Evolutionary conservation across 2,888 invertebrate genomes (phyloP), one percentile per base, ranked within the genome.

Genomic region (Phytoseiulus persimilis): DNA sequence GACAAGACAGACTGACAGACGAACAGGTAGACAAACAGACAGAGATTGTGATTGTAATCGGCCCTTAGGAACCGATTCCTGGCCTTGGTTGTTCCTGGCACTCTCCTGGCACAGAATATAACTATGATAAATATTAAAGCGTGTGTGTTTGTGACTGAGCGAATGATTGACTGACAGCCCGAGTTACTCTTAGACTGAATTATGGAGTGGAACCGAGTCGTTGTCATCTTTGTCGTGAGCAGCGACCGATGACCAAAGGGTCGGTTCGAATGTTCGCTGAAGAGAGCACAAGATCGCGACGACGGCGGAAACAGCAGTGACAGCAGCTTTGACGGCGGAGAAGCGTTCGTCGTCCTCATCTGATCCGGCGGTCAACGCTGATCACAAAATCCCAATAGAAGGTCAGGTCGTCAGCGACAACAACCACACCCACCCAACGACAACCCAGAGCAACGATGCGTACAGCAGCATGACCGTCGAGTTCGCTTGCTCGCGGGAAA

Each of bases 41-140:
- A 65, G 65, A 65, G 65, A 65, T 65, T 65, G 65, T 65, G 65
- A 65, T 65, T 28, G 65, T 65, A 65, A 65, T 65, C 65, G 65
- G 65, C 65, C 65, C 65, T 65, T 65, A 65, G 65, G 65, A 65
- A 65, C 65, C 65, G 65, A 65, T 65, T 65, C 65, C 65, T 65
- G 65, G 65, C 65, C 65, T 65, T 65, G 65, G 65, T 65, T 65
- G 65, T 65, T 65, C 65, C 65, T 65, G 65, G 65, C 65, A 65
- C 65, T 65, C 65, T 65, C 65, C 65, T 65, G 65, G 65, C 65
- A 65, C 65, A 65, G 5, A 65, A 65, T 65, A 65, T 65, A 23
- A 65, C 2, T 65, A 65, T 65, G 65, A 65, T 65, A 65, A 65
- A 65, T 65, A 65, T 65, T 23, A 65, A 65, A 65, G 28, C 65